phyloP scores from a whole-genome alignment of 2,888 invertebrate species.

The Perizoma flavofasciatum region DNA sequence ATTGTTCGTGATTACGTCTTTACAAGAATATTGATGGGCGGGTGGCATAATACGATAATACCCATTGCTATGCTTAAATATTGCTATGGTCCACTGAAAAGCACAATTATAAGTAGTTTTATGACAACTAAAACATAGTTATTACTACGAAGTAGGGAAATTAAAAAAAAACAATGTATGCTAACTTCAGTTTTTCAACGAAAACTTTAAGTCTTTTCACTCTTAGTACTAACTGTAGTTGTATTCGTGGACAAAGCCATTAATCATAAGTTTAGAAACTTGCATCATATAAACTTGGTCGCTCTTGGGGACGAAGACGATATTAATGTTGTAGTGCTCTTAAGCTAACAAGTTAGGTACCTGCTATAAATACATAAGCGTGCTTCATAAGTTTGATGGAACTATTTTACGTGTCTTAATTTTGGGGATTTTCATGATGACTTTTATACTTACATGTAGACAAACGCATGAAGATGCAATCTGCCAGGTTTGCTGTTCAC shows the following conservation, averaged over 20 bases:
- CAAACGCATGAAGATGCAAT: too few species aligned
- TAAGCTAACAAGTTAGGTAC: constrained; percentile 30
- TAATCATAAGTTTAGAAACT: constrained; percentile 32
- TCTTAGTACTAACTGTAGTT: constrained; percentile 2
- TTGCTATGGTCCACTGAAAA: too few species aligned
- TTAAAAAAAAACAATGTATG: too few species aligned
- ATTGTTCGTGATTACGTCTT: too few species aligned
- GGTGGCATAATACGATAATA: too few species aligned
- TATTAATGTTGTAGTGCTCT: constrained; percentile 33
- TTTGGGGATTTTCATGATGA: background rate
- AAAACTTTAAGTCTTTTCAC: constrained; percentile 1
- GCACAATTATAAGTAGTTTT: too few species aligned
- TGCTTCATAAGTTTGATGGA: constrained; percentile 28
- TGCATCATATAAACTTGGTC: constrained; percentile 33
- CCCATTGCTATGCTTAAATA: too few species aligned
- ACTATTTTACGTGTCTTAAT: constrained; percentile 22
- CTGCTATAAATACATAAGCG: constrained; percentile 31
- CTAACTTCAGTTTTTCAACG: background rate
- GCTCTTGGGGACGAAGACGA: constrained; percentile 31
- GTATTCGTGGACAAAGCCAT: constrained; percentile 20
- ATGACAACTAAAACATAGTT: too few species aligned
- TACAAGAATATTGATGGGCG: too few species aligned
- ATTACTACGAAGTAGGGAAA: too few species aligned
- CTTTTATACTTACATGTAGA: too few species aligned
- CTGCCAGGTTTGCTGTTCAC: too few species aligned